Evolutionary conservation across 2,888 invertebrate species (phyloP).

Genomic region (Agrochola lychnidis): DNA sequence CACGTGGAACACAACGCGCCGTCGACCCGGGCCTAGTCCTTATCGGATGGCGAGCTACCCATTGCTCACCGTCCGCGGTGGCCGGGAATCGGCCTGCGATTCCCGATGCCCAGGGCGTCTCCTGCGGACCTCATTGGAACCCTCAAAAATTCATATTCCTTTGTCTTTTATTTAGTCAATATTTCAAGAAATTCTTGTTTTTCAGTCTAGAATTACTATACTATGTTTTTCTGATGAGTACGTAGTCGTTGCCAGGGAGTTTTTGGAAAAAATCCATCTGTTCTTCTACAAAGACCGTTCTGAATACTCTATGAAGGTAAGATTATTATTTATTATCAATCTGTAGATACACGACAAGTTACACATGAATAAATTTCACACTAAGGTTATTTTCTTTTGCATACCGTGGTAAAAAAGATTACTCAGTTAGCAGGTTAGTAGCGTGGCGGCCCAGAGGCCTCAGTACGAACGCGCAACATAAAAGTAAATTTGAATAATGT

Average conservation of each 20-base stretch:
- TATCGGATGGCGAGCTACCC: too few species aligned
- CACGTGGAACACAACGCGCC: too few species aligned
- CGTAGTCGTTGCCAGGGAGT: not conserved
- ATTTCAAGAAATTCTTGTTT: not conserved
- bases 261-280: slow-evolving; percentile 34
- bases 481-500: not conserved
- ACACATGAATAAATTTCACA: not conserved
- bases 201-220: slow-evolving; percentile 35
- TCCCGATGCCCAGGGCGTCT: too few species aligned
- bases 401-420: not conserved
- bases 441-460: not conserved
- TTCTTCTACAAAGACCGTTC: slow-evolving; percentile 34
- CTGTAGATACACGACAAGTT: not conserved
- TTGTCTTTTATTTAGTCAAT: not conserved
- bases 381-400: not conserved
- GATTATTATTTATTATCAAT: not conserved
- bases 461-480: not conserved
- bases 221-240: slow-evolving; percentile 24
- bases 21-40: too few species aligned
- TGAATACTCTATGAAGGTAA: slow-evolving; percentile 37
- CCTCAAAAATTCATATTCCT: not conserved
- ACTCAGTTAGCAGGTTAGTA: not conserved
- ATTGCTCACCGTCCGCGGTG: too few species aligned
- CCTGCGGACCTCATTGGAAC: too few species aligned
- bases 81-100: too few species aligned